Base-by-base conservation (phyloP, 1,140 invertebrate genomes). In the Drosophila carrolli region DNA sequence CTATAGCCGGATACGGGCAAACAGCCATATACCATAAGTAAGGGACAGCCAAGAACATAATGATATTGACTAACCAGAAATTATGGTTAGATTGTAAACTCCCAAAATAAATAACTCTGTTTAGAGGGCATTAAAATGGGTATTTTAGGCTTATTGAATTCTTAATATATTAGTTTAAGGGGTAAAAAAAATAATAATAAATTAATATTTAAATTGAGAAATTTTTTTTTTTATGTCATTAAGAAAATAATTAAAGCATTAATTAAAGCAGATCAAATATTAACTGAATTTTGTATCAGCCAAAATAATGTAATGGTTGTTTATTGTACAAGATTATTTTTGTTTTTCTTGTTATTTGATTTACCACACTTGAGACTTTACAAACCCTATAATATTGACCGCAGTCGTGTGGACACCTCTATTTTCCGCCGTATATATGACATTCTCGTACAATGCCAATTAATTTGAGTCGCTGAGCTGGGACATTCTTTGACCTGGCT, bases 401-500 rank as follows among this genome's bases (percentile, higher is more conserved):
- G 2, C 27, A 11, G 38, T 9, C 43, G 38, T 68, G 13, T 16
- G n/a, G 47, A 16, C 46, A 29, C 47, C 23, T 37, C 14, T 7
- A 66, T 46, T 53, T 53, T 50, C 37, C 65, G 37, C 37, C 32
- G 19, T 47, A 61, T 61, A 62, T 63, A 66, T 75, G 51, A 75
- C 65, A 65, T 75, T 63, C 59, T 53, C 46, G 72, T 55, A 76
- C 63, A 68, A 61, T 76, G 73, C 62, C 73, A 75, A 75, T 75
- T 75, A 75, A 75, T 75, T 75, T 75, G 53, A 75, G 71, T 37
- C 71, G 38, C 71, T 56, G 67, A 58, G 67, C 67, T 57, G 63
- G 67, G 67, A 41, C 67, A 57, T 56, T 48, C 35, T 54, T 43
- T 57, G 63, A 44, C 50, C 38, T 16, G 53, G 32, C 67, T 58